Evolutionary conservation across 2,888 invertebrate genomes (phyloP).

Genomic region (Harmothoe impar): DNA sequence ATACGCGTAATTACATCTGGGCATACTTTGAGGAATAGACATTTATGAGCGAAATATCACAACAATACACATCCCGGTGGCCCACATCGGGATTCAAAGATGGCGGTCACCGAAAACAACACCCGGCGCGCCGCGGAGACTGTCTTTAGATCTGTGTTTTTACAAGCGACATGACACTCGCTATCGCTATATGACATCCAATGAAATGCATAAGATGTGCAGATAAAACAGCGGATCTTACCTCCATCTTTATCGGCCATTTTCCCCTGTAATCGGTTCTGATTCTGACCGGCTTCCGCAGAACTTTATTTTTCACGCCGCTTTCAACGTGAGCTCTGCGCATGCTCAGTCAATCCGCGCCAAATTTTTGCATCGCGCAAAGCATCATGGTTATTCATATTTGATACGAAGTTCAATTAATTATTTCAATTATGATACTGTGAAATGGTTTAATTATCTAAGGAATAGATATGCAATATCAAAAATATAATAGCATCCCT

Average conservation of each 20-base stretch:
- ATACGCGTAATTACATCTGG: too few species aligned
- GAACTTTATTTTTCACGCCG: neutral
- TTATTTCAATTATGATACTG: neutral
- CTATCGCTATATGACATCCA: too few species aligned
- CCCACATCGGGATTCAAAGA: constrained; percentile 41
- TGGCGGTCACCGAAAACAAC: constrained; percentile 61
- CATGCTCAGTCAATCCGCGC: constrained; percentile 62
- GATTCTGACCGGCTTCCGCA: neutral
- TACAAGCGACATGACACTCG: neutral
- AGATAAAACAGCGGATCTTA: neutral
- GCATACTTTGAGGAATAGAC: too few species aligned
- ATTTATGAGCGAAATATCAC: too few species aligned
- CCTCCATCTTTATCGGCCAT: constrained; percentile 65
- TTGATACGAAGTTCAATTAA: neutral
- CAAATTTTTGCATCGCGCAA: constrained; percentile 57
- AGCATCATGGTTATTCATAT: neutral
- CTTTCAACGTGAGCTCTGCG: neutral
- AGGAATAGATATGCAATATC: neutral
- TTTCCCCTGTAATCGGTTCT: neutral
- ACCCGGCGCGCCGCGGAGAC: constrained; percentile 48
- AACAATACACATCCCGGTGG: too few species aligned
- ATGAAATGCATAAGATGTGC: too few species aligned
- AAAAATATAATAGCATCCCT: neutral
- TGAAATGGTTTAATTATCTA: neutral
- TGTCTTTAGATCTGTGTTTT: constrained; percentile 12